phyloP scores from a whole-genome alignment of 2,797 vertebrate species.

The Semotilus atromaculatus region DNA sequence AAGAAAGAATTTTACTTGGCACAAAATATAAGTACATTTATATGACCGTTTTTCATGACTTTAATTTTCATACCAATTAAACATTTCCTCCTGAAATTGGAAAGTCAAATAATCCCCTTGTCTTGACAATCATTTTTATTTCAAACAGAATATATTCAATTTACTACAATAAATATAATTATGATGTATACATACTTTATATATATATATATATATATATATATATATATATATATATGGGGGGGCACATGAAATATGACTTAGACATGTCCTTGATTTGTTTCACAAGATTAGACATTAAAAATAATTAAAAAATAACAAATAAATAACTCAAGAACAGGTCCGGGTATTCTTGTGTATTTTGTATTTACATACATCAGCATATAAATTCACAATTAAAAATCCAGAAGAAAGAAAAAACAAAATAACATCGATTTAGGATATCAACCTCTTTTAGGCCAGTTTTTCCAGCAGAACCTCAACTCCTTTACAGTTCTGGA shows the following conservation, averaged over 20 bases:
- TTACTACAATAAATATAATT: neutral
- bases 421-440: neutral
- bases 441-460: slow-evolving; percentile 60
- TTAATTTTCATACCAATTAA: neutral
- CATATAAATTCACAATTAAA: slow-evolving; percentile 38
- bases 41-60: too few species aligned
- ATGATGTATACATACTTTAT: neutral
- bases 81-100: neutral
- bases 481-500: slow-evolving; percentile 81
- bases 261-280: neutral
- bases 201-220: too few species aligned
- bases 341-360: slow-evolving; percentile 15
- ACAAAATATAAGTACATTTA: neutral
- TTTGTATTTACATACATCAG: slow-evolving; percentile 56
- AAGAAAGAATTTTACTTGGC: neutral
- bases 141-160: neutral
- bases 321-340: neutral
- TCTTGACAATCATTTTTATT: neutral
- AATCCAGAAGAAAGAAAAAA: neutral
- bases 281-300: neutral
- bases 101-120: too few species aligned
- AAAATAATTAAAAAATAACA: neutral
- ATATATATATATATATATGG: too few species aligned
- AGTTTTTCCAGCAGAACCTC: slow-evolving; percentile 86
- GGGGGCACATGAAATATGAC: neutral